phyloP scores from a whole-genome alignment of 64 coral and sea anemone species.

The Dendrophyllia cribrosa region DNA sequence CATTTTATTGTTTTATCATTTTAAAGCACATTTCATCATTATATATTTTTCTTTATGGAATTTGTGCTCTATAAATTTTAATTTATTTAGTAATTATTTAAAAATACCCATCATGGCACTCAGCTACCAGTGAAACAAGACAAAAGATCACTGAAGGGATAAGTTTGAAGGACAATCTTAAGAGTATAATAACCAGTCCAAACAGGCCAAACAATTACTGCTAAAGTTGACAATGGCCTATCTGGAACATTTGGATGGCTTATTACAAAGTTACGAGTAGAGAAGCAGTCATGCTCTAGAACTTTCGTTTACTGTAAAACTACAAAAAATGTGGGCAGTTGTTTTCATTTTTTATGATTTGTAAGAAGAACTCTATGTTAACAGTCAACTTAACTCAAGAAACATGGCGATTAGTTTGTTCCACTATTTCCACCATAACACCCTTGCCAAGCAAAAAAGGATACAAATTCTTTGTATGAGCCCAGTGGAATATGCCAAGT shows the following conservation, averaged over 20 bases:
- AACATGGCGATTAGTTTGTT: constrained; percentile 49
- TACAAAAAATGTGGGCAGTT: not conserved
- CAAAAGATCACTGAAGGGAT: no score
- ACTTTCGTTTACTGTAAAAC: not conserved
- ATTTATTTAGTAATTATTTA: not conserved
- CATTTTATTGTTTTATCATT: no score
- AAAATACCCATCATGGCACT: constrained; percentile 10
- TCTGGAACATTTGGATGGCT: not conserved
- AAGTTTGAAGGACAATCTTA: no score
- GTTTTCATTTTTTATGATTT: not conserved
- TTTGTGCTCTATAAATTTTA: no score
- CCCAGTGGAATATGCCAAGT: not conserved
- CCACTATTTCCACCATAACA: constrained; percentile 9
- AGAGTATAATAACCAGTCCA: no score
- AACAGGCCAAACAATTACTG: no score
- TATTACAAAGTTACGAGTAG: not conserved
- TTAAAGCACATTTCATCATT: no score
- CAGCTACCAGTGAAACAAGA: not conserved
- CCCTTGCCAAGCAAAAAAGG: constrained; percentile 31
- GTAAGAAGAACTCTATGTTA: constrained; percentile 2
- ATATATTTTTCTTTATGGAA: no score
- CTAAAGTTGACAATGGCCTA: no score
- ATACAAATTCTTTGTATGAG: not conserved
- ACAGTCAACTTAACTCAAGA: not conserved
- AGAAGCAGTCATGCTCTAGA: not conserved